Percentiles rank a stretch among this genome's conserved stretches.
These are phyloP conservation scores for Girardia tigrina DNA, from an alignment of 2,888 invertebrate species.

Conservation along the genomic window DNA sequence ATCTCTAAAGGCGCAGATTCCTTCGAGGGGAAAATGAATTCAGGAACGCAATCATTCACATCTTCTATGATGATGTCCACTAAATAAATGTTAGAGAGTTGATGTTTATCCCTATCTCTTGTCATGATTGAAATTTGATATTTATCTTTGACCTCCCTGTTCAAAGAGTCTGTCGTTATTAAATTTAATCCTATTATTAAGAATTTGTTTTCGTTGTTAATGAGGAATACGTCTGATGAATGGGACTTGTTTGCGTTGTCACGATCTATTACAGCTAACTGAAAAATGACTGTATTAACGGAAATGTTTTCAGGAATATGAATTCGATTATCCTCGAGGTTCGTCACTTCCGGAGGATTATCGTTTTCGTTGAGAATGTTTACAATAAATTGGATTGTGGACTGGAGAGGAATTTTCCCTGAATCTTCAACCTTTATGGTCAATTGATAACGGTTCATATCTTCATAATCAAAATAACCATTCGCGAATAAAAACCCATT, in stretches of 20 bases:
- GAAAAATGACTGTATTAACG: neutral
- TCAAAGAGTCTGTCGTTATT: neutral
- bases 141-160: neutral
- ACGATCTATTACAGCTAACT: neutral
- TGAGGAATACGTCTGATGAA: neutral
- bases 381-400: neutral
- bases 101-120: neutral
- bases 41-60: neutral
- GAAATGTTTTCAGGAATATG: neutral
- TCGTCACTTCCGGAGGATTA: neutral
- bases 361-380: neutral
- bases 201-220: neutral
- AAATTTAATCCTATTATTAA: neutral
- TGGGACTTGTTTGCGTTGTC: neutral
- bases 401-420: neutral
- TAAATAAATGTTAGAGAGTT: neutral
- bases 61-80: neutral
- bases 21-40: constrained; percentile 10
- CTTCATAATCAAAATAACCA: neutral
- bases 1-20: neutral
- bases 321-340: neutral
- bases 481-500: neutral
- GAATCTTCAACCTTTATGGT: neutral
- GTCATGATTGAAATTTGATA: neutral
- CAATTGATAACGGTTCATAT: neutral